These are phyloP conservation scores for Seira sanloemensis DNA, from an alignment of 2,888 invertebrate species.

Conservation along the genomic window DNA sequence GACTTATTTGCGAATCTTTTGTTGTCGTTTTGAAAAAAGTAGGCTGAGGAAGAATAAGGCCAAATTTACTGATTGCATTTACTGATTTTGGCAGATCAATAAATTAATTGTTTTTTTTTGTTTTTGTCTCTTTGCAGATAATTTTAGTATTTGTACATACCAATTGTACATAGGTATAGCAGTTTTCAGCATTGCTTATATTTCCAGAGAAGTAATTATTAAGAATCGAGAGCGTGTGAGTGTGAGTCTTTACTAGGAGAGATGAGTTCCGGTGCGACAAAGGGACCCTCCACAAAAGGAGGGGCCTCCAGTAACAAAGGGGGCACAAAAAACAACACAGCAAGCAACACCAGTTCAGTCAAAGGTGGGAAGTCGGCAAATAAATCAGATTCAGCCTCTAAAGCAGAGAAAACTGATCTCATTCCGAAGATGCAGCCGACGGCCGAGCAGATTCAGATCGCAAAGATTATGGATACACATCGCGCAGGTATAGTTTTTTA, in stretches of 20 bases:
- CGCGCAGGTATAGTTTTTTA: constrained; percentile 75
- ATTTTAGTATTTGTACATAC: constrained; percentile 73
- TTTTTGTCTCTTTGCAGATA: constrained; percentile 60
- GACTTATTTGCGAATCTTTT: too few relatives aligned
- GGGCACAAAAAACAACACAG: constrained; percentile 44
- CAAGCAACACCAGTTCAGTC: constrained; percentile 34
- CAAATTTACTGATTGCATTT: too few relatives aligned
- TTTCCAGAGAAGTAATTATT: constrained; percentile 30
- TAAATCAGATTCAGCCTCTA: constrained; percentile 80
- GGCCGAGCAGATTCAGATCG: constrained; percentile 89
- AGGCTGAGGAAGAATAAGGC: too few relatives aligned
- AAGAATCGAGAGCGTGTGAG: constrained; percentile 54
- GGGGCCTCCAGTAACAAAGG: constrained; percentile 75
- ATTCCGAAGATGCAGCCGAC: constrained; percentile 81
- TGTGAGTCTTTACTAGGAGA: constrained; percentile 52
- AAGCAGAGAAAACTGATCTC: constrained; percentile 79
- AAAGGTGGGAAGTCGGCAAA: constrained; percentile 75
- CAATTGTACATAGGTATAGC: constrained; percentile 72
- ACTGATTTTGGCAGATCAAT: too few relatives aligned
- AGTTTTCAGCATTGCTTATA: constrained; percentile 57
- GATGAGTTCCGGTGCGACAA: constrained; percentile 73
- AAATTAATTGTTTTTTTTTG: too few relatives aligned
- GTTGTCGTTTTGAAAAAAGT: too few relatives aligned
- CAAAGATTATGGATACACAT: constrained; percentile 85
- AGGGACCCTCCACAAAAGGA: constrained; percentile 70